Evolutionary conservation across 2,888 invertebrate species (phyloP), one percentile per base, ranked within the genome.

Genomic region (Unio delphinus): DNA sequence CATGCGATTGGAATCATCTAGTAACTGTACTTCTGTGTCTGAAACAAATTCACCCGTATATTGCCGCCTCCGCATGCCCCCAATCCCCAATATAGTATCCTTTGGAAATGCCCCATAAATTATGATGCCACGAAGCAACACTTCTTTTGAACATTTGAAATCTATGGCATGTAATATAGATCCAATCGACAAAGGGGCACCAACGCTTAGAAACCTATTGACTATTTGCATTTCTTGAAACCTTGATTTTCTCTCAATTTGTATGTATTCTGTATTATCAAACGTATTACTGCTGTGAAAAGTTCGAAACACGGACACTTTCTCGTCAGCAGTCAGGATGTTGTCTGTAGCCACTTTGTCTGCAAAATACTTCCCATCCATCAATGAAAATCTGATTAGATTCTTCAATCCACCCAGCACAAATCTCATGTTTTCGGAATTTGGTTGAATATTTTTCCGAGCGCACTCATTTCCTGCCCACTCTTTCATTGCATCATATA

Each of bases 401-500:
- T 80, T 83, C n/a, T 86, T 64, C 11, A 81, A 61, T 4, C 79
- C 72, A 3, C 83, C 84, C 20, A 87, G 71, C 23, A 80, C 80
- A 5, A 68, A 64, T 11, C 85, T 69, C 28, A 76, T 71, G 72
- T 84, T 83, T 55, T 65, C 76, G 61, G 80, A 82, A 6, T 75
- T 79, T 23, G 70, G 65, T 15, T 72, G 76, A 26, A 81, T n/a
- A 8, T 79, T 79, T n/a, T 81, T 75, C 17, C 81, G 73, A 58
- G 80, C 65, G 69, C 86, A 86, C 65, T 85, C 81, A 17, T 73
- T 67, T 54, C 80, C 79, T 20, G 85, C 78, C 86, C 87, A 87
- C 8, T 64, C 30, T 7, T 79, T 58, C 61, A 80, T 74, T 15
- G 78, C 80, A 58, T 78, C 79, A 68, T 78, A 84, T 4, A 85